Percentiles rank a stretch among this genome's conserved stretches.
phyloP scores from a whole-genome alignment of 2,888 invertebrate genomes.

The Theretra japonica region DNA sequence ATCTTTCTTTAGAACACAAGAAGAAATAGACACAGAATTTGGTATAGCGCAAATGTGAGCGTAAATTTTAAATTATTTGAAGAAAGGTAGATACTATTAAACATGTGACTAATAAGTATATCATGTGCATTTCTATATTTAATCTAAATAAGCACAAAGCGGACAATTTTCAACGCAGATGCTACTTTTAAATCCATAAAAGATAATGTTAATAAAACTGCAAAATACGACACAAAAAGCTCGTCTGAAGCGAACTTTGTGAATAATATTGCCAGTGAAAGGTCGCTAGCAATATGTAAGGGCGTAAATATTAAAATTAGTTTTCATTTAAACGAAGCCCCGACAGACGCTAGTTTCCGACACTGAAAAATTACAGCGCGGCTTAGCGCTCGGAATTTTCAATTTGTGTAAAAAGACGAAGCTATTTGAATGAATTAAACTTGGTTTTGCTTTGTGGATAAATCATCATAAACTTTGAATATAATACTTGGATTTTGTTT shows the following conservation, averaged over 20 bases:
- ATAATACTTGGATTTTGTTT: too few species aligned
- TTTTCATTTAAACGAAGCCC: constrained; percentile 61
- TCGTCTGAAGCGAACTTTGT: not conserved
- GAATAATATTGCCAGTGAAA: not conserved
- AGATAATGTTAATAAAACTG: not conserved
- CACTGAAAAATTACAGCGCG: constrained; percentile 44
- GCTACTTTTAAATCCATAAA: not conserved
- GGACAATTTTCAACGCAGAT: not conserved
- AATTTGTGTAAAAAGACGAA: constrained; percentile 35
- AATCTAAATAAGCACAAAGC: too few species aligned
- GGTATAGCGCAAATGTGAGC: too few species aligned
- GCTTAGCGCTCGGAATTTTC: constrained; percentile 34
- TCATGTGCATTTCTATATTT: too few species aligned
- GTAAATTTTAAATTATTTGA: too few species aligned
- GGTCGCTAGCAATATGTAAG: constrained; percentile 2
- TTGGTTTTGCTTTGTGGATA: not conserved
- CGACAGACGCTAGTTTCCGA: constrained; percentile 50
- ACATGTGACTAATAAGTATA: too few species aligned
- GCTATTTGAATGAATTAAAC: constrained; percentile 19
- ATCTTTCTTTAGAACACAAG: too few species aligned
- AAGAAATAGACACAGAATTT: too few species aligned
- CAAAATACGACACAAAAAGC: not conserved
- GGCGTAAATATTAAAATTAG: constrained; percentile 69
- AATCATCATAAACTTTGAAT: too few species aligned
- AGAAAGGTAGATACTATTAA: too few species aligned